Evolutionary conservation across 1,140 invertebrate species (phyloP).

Genomic region (Diorhabda sublineata): DNA sequence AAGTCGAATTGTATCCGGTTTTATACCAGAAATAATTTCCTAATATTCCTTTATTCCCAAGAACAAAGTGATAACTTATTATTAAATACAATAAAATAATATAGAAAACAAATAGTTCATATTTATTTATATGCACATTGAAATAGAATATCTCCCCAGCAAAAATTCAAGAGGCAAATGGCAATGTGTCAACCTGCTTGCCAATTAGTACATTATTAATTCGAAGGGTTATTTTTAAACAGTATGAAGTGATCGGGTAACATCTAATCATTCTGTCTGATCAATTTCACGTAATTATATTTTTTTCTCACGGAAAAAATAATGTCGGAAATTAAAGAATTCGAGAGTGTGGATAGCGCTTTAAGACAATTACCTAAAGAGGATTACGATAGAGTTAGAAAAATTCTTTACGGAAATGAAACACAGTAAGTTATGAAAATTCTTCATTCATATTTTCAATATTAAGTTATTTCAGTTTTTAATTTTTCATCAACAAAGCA

Average conservation of each 20-base stretch:
- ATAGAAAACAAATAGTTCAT: neutral
- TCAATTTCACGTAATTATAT: neutral
- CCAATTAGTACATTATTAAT: neutral
- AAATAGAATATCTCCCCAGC: too few relatives aligned
- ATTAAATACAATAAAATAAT: neutral
- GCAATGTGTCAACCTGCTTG: slow-evolving; percentile 7
- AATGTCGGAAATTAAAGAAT: slow-evolving; percentile 37
- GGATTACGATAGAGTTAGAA: slow-evolving; percentile 67
- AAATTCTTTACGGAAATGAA: slow-evolving; percentile 72
- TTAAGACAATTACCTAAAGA: slow-evolving; percentile 60
- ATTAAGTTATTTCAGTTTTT: too few relatives aligned
- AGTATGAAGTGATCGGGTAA: neutral
- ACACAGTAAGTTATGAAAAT: slow-evolving; percentile 55
- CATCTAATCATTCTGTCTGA: neutral
- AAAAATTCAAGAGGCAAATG: slow-evolving; percentile 3
- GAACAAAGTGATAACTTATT: neutral
- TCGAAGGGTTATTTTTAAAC: neutral
- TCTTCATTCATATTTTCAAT: too few relatives aligned
- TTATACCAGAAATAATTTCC: too few relatives aligned
- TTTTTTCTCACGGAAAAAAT: neutral
- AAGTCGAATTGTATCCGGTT: too few relatives aligned
- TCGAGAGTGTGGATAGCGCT: slow-evolving; percentile 62
- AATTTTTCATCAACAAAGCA: too few relatives aligned
- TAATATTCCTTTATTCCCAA: neutral
- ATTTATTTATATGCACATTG: neutral